A percentile compares a stretch with the other conserved stretches of the same genome.
These are phyloP conservation scores for Calyptommatus sinebrachiatus DNA, from an alignment of 2,113 vertebrate species.

Conservation along the genomic window DNA sequence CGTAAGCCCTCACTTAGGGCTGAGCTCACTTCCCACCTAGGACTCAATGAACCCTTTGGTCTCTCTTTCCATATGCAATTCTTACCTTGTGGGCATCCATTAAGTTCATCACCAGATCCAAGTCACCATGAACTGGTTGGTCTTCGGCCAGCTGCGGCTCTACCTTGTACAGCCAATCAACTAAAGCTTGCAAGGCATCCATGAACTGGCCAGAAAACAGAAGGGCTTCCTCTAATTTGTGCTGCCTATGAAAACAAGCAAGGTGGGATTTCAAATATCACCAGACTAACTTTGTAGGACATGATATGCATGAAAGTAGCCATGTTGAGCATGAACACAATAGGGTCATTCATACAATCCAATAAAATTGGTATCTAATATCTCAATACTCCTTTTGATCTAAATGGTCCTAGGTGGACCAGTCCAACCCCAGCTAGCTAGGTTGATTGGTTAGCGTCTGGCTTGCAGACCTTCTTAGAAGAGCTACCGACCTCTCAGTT, in stretches of 20 bases:
- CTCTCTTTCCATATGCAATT: not conserved
- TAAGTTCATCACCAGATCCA: constrained; percentile 96
- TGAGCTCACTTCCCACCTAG: not conserved
- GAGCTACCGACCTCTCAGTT: not conserved
- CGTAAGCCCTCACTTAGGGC: no score
- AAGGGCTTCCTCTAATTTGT: constrained; percentile 97
- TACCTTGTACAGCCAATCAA: constrained; percentile 96
- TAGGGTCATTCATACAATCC: rapidly evolving
- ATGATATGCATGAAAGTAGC: not conserved
- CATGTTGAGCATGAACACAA: not conserved
- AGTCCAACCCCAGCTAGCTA: not conserved
- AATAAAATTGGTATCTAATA: not conserved
- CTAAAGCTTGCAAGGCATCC: constrained; percentile 92
- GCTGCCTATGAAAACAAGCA: constrained; percentile 79
- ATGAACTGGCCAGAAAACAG: constrained; percentile 98
- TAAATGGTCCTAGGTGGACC: not conserved
- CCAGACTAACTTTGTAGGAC: no score
- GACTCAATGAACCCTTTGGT: not conserved
- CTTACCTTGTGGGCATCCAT: constrained; percentile 96
- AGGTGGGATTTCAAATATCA: not conserved
- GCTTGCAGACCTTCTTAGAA: no score
- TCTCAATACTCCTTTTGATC: not conserved
- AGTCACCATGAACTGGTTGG: constrained; percentile 92
- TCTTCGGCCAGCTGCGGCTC: constrained; percentile 96
- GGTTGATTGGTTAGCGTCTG: not conserved